Percentiles rank a stretch among this genome's conserved stretches.
Conservation (phyloP, 2,113 vertebrate genomes). For the Scortum barcoo region DNA sequence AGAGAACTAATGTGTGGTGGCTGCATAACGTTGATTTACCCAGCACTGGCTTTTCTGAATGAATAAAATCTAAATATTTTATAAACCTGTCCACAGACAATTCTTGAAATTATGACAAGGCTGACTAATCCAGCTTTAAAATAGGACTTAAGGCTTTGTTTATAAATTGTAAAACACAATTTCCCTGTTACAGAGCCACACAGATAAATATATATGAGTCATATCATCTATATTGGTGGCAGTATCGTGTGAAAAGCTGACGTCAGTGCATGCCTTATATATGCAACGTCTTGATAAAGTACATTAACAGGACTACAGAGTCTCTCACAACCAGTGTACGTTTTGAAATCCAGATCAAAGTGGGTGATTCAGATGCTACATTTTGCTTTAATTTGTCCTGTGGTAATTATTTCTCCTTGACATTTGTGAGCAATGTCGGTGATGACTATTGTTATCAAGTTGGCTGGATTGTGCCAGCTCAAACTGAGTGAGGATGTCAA, state of each 20-base stretch:
- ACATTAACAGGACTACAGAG: not conserved
- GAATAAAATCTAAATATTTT: constrained; percentile 6
- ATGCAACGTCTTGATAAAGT: not conserved
- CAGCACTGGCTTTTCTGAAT: constrained; percentile 10
- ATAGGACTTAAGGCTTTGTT: constrained; percentile 19
- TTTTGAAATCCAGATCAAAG: not conserved
- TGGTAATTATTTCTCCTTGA: constrained; percentile 43
- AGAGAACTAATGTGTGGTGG: not conserved
- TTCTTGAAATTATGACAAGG: constrained; percentile 8
- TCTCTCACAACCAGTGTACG: not conserved
- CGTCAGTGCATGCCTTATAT: not conserved
- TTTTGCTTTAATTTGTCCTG: constrained; percentile 9
- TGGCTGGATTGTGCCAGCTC: constrained; percentile 37
- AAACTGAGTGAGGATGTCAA: constrained; percentile 34
- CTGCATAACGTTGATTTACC: not conserved
- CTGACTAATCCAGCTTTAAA: constrained; percentile 14
- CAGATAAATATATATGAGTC: constrained; percentile 9
- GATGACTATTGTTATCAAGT: constrained; percentile 41
- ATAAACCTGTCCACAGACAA: not conserved
- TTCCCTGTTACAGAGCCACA: not conserved
- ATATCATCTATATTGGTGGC: not conserved
- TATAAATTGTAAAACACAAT: not conserved
- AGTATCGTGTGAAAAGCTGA: not conserved
- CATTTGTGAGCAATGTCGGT: constrained; percentile 42
- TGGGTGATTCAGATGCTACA: constrained; percentile 28